These are phyloP conservation scores for Sapayoa aenigma DNA, from an alignment of 2,113 vertebrate genomes.

Conservation along the genomic window DNA sequence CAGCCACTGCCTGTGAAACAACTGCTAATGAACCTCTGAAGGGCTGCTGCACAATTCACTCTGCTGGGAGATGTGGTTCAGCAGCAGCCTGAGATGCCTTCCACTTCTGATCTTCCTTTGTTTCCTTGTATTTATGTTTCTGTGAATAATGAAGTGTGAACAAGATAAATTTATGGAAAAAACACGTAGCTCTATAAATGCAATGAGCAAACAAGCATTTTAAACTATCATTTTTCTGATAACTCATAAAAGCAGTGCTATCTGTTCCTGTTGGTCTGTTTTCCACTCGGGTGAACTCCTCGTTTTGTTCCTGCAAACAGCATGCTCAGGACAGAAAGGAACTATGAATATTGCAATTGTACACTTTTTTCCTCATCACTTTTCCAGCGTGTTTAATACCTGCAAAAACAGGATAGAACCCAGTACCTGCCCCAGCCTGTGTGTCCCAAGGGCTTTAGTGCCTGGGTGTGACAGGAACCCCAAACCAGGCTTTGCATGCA, in stretches of 20 bases:
- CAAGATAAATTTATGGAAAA: not conserved
- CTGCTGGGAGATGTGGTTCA: accelerated
- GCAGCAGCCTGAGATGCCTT: not conserved
- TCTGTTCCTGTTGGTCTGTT: not conserved
- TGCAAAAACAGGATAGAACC: not conserved
- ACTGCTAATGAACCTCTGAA: not conserved
- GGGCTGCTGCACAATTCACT: accelerated
- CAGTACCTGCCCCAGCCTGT: not conserved
- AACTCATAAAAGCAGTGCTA: not conserved
- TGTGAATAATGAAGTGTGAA: not conserved
- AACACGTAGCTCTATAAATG: accelerated
- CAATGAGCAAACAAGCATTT: not conserved
- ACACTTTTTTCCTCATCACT: not conserved
- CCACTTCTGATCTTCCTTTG: not conserved
- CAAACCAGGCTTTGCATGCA: accelerated
- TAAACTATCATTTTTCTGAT: not conserved
- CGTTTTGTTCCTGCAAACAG: not conserved
- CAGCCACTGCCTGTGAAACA: accelerated
- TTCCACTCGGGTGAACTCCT: not conserved
- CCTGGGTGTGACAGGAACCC: not conserved
- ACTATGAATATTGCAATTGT: not conserved
- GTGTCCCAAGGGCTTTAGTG: not conserved
- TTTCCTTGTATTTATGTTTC: not conserved
- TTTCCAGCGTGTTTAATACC: accelerated
- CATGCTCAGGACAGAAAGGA: not conserved